Percentiles rank a stretch among this genome's conserved stretches.
phyloP scores from a whole-genome alignment of 2,113 vertebrate genomes.

The Microtus montanus region DNA sequence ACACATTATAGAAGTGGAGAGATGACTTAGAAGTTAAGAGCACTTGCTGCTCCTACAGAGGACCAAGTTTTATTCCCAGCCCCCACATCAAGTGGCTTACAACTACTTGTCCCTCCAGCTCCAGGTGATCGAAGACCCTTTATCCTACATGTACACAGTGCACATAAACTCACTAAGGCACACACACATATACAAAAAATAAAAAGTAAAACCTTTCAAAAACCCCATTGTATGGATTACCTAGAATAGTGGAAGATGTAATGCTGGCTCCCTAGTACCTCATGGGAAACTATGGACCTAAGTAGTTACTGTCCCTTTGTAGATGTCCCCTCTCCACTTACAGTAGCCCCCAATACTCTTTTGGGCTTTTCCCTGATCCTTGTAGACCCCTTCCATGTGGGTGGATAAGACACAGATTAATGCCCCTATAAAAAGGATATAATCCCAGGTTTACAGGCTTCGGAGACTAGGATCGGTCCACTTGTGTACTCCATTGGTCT shows the following conservation, averaged over 20 bases:
- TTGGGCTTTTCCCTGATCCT: not conserved
- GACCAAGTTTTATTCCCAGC: not conserved
- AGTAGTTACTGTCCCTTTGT: too few species aligned
- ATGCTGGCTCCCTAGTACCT: not conserved
- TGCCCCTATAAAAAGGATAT: not conserved
- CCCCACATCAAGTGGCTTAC: not conserved
- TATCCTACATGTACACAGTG: not conserved
- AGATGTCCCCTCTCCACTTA: not conserved
- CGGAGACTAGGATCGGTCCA: not conserved
- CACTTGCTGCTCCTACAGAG: not conserved
- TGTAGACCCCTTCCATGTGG: not conserved
- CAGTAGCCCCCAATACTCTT: not conserved
- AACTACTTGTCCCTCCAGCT: not conserved
- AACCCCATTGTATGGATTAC: not conserved
- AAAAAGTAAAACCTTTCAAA: not conserved
- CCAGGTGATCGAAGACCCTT: not conserved
- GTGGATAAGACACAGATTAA: not conserved
- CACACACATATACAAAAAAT: not conserved
- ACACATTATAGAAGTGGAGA: not conserved
- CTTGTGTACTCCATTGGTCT: not conserved
- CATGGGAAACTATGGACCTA: not conserved
- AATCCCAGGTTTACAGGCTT: not conserved
- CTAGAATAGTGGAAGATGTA: not conserved
- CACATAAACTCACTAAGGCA: not conserved
- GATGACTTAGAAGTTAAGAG: too few species aligned